phyloP scores from a whole-genome alignment of 2,888 invertebrate genomes.

The Cylloceria caligata region DNA sequence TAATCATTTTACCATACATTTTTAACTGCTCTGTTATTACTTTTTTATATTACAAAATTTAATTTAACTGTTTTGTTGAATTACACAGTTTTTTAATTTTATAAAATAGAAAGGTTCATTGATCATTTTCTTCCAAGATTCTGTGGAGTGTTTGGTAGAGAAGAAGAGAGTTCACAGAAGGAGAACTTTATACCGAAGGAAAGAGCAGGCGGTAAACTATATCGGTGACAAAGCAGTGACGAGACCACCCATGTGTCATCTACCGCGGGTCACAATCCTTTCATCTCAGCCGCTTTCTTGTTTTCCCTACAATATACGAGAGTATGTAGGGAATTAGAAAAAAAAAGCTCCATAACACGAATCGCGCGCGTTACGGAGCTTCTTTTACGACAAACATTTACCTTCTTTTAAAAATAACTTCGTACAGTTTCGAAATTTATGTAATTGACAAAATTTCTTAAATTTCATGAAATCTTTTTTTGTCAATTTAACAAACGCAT shows the following conservation, averaged over 20 bases:
- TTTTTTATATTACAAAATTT: neutral
- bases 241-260: constrained; percentile 40
- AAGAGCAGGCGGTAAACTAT: constrained; percentile 5
- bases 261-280: constrained; percentile 4
- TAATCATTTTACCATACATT: too few relatives aligned
- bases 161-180: neutral
- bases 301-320: constrained; percentile 6
- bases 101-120: neutral
- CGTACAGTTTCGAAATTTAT: neutral
- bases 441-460: neutral
- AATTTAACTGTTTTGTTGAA: neutral
- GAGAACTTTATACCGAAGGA: neutral
- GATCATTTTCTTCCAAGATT: neutral
- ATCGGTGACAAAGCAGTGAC: constrained; percentile 17
- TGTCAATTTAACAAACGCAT: neutral
- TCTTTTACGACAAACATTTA: neutral
- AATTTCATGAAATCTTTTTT: neutral
- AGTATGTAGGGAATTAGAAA: too few relatives aligned
- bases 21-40: too few relatives aligned
- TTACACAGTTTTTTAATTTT: neutral
- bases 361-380: neutral
- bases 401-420: neutral
- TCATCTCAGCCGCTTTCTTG: constrained; percentile 26
- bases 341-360: too few relatives aligned
- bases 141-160: neutral